Evolutionary conservation across 1,140 invertebrate genomes (phyloP), one percentile per base, ranked within the genome.

Genomic region (Drosophila tani): DNA sequence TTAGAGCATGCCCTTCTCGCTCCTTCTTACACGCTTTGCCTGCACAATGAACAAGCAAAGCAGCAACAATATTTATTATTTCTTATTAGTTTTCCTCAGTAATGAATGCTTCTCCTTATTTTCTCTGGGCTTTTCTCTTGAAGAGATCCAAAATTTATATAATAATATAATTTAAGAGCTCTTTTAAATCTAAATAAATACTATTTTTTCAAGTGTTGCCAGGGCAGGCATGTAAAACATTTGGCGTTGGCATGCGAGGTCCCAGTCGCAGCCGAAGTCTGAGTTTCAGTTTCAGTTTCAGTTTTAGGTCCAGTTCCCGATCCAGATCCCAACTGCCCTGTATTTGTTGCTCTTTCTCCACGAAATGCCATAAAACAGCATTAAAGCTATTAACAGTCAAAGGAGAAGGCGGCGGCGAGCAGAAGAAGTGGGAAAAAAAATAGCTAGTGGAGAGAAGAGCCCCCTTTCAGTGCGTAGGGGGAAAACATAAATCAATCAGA

Each of bases 301-400:
- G 59, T 45, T 65, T 38, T 19, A 55, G 50, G 27, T 50, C 15
- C 50, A 45, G 24, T 14, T 67, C 43, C 29, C 56, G 45, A 46
- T 38, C 47, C 47, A 58, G 12, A 21, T 46, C 55, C 55, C 66
- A 45, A 27, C 49, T 29, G 1, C 7, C 32, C 32, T 24, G 27
- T 4, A 55, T 21, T 21, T 71, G 63, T 40, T 29, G 60, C 51
- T 55, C 70, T 58, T 62, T 49, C 84, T 75, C 75, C 75, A 70
- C 78, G 76, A 82, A 84, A 75, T 88, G 83, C 78, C 84, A 87
- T 87, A 87, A 87, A 87, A 81, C 77, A 88, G 84, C 84, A 87
- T 87, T 87, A 87, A 88, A 88, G 81, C 84, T 83, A 87, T 87
- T 87, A 87, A 88, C 84, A 83, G 84, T 49, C 80, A 40, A 69